Base-by-base conservation (phyloP, 2,113 vertebrate genomes). In the Tamias sibiricus region DNA sequence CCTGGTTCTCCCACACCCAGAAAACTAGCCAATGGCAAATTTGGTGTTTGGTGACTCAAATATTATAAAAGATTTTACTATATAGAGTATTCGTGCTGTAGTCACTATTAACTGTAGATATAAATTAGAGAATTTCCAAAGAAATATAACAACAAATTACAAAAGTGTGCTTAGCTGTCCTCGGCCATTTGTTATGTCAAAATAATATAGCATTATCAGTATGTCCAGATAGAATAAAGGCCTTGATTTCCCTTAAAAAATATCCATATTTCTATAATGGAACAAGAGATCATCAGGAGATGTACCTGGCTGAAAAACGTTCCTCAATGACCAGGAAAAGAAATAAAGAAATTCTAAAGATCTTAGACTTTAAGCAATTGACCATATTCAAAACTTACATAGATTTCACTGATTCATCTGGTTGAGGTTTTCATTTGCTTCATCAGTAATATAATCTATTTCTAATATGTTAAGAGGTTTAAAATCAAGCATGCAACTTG, bases 141-240 rank as follows among this genome's bases (percentile, higher is more conserved):
- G 57, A 95, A 95, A 71, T 77, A 49, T 49, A 91, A 90, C 52
- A 97, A 93, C 69, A 92, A 52, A 90, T 94, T 92, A 86, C 37
- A 95, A n/a, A 77, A 69, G 26, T 92, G 75, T 83, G 52, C 68
- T 90, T 83, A 83, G n/a, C 57, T 91, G 4, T 80, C 32, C 54
- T 87, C 57, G 44, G 44, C 13, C 81, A 94, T 72, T 88, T 95
- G 84, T 44, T 94, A 95, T 87, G 12, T 94, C 40, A 87, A 94
- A 95, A 96, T 47, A 90, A 72, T 44, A 28, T 7, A 91, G 49
- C 42, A 76, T 72, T 86, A 87, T 66, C 16, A 95, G 87, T 52
- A 80, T 22, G 57, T 76, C 82, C 42, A 95, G 42, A 85, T 88
- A 76, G 47, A 35, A 91, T 47, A 59, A 95, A 80, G 54, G 49